phyloP scores from a whole-genome alignment of 2,113 vertebrate genomes.

The Apteryx owenii region DNA sequence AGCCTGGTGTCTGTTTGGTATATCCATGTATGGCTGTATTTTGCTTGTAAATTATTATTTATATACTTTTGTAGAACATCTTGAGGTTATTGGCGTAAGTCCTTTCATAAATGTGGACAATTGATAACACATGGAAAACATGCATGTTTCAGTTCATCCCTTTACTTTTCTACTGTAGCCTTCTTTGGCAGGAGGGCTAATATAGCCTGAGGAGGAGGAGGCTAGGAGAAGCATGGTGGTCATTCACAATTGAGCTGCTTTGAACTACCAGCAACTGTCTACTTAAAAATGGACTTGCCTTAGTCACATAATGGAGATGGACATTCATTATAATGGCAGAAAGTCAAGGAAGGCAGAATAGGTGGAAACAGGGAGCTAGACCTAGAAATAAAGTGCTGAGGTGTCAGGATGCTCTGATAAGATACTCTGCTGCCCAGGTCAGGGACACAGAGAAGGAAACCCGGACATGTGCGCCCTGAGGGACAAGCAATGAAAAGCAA shows the following conservation, averaged over 20 bases:
- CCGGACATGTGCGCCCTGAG: background rate
- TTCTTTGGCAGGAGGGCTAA: background rate
- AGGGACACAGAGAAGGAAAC: background rate
- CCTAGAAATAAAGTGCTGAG: background rate
- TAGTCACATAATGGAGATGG: background rate
- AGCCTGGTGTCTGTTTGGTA: background rate
- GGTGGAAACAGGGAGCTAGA: background rate
- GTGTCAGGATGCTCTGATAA: background rate
- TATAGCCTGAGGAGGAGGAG: background rate
- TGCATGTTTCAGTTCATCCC: background rate
- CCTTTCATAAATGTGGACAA: slow-evolving; percentile 1
- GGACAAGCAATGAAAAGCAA: background rate
- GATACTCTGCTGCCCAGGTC: background rate
- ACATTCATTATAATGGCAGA: background rate
- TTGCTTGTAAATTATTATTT: slow-evolving; percentile 7
- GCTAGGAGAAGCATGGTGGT: background rate
- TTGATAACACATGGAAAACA: slow-evolving; percentile 38
- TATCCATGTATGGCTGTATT: background rate
- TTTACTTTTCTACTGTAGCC: background rate
- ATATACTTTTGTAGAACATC: background rate
- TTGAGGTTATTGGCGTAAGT: slow-evolving; percentile 11
- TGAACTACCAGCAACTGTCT: background rate
- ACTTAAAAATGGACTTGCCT: slow-evolving; percentile 3
- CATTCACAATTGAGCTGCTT: background rate
- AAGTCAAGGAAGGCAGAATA: background rate